Percentiles rank a stretch among this genome's conserved stretches.
phyloP scores from a whole-genome alignment of 2,888 invertebrate genomes.

The Eristalis arbustorum region DNA sequence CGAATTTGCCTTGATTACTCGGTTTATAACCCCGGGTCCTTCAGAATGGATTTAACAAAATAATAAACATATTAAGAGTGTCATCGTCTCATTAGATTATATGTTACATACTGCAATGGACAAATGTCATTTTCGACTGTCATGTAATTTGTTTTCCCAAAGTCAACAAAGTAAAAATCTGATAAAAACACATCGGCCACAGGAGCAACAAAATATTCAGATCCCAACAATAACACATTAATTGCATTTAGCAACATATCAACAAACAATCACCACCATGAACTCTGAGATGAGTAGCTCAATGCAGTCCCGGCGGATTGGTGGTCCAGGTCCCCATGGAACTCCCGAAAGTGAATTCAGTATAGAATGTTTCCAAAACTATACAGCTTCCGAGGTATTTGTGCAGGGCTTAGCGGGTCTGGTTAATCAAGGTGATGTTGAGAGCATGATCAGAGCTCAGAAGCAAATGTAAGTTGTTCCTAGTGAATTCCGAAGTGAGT shows the following conservation, averaged over 20 bases:
- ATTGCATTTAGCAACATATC: neutral
- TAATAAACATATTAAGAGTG: no score
- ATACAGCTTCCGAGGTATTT: constrained; percentile 94
- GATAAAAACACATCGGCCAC: neutral
- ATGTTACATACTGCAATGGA: neutral
- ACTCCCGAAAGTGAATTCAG: constrained; percentile 73
- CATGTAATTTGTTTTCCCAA: neutral
- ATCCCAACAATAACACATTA: neutral
- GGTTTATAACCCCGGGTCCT: no score
- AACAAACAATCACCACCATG: constrained; percentile 43
- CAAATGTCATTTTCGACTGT: neutral
- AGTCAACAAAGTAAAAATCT: neutral
- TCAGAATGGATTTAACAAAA: no score
- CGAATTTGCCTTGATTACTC: no score
- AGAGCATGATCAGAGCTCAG: constrained; percentile 93
- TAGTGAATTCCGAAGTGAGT: no score
- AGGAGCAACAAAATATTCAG: neutral
- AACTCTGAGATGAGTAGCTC: constrained; percentile 73
- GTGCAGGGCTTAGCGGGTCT: constrained; percentile 95
- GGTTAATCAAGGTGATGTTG: constrained; percentile 94
- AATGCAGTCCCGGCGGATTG: constrained; percentile 71
- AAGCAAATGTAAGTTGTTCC: constrained; percentile 89
- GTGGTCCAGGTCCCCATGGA: constrained; percentile 71
- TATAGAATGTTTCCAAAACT: constrained; percentile 94
- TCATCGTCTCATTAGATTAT: no score